phyloP scores from a whole-genome alignment of 2,888 invertebrate species.

The Lithophane semibrunnea region DNA sequence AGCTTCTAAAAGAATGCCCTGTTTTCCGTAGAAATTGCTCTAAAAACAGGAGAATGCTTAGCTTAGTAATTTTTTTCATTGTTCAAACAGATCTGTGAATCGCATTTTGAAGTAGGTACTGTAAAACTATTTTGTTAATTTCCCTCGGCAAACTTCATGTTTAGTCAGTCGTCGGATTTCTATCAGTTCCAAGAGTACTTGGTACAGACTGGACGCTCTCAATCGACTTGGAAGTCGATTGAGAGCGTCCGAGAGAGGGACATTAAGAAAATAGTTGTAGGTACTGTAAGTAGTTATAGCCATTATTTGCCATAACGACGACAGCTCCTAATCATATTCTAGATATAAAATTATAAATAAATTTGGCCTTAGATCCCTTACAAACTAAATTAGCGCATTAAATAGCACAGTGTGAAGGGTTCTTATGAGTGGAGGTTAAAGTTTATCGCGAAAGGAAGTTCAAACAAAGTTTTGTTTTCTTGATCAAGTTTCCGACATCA shows the following conservation, averaged over 20 bases:
- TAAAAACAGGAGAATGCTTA: not conserved
- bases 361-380: not conserved
- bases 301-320: too few relatives aligned
- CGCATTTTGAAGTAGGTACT: not conserved
- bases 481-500: not conserved
- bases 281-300: not conserved
- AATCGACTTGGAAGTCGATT: too few relatives aligned
- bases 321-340: not conserved
- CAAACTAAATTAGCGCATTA: conserved; percentile 6
- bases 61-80: not conserved
- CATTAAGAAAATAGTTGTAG: too few relatives aligned
- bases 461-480: not conserved
- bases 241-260: too few relatives aligned
- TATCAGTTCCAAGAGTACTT: too few relatives aligned
- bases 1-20: not conserved
- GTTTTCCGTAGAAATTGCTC: not conserved
- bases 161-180: too few relatives aligned
- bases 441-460: conserved; percentile 16
- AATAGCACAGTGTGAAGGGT: not conserved
- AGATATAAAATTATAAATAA: not conserved
- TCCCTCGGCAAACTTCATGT: too few relatives aligned
- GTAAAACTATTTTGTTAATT: too few relatives aligned
- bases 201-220: too few relatives aligned
- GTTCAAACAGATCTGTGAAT: not conserved
- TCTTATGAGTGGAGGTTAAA: conserved; percentile 3